These are phyloP conservation scores for Tachycineta bicolor DNA, from an alignment of 2,113 vertebrate genomes.

Conservation along the genomic window DNA sequence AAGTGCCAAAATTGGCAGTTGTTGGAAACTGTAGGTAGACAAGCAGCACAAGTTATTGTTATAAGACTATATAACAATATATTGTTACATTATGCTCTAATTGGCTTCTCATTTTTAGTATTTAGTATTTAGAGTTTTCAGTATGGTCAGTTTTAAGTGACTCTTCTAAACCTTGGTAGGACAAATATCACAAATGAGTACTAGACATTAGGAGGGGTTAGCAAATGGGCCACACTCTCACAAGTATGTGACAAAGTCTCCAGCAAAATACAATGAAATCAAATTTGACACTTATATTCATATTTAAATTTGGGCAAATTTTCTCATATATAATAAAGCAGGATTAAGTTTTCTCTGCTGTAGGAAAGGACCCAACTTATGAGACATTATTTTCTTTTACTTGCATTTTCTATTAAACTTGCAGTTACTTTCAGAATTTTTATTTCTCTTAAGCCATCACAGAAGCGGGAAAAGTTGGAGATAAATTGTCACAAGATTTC, in stretches of 20 bases:
- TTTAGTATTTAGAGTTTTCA: background rate
- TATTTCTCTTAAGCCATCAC: slow-evolving; percentile 73
- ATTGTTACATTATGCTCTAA: background rate
- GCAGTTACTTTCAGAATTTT: background rate
- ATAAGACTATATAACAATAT: background rate
- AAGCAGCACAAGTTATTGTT: background rate
- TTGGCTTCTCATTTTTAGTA: background rate
- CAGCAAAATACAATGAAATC: background rate
- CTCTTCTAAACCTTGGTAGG: background rate
- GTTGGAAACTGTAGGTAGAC: background rate
- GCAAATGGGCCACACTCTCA: background rate
- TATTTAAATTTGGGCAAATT: background rate
- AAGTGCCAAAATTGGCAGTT: background rate
- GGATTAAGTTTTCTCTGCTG: background rate
- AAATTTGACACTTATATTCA: background rate
- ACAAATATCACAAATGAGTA: background rate
- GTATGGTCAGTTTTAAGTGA: background rate
- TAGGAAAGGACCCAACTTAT: background rate
- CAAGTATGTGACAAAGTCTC: background rate
- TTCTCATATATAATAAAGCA: background rate
- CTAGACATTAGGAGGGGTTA: background rate
- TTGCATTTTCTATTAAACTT: background rate
- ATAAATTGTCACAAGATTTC: slow-evolving; percentile 74
- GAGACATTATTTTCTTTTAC: background rate
- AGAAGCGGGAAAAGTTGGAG: slow-evolving; percentile 79